Conservation (phyloP, 2,797 vertebrate species). For the Antennarius maculatus region DNA sequence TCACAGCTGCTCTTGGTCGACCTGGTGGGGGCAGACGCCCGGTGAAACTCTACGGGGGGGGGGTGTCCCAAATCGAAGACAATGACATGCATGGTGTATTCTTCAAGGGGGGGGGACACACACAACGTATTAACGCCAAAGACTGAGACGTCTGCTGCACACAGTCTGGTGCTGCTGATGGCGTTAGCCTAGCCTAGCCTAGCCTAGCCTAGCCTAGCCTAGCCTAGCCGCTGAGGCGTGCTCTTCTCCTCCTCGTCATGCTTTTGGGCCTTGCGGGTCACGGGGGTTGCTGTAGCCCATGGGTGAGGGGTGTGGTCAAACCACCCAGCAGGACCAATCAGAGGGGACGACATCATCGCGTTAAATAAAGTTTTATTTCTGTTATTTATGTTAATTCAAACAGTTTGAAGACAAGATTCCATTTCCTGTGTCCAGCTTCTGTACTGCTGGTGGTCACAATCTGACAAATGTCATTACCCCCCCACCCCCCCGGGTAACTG, state of each 20-base stretch:
- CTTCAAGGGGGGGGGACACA: conserved; percentile 62
- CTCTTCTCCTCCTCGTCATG: no score
- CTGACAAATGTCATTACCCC: conserved; percentile 63
- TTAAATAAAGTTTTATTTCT: no score
- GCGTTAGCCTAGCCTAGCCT: conserved; percentile 10
- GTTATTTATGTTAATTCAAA: conserved; percentile 1
- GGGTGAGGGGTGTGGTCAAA: neutral
- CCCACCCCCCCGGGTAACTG: conserved; percentile 64
- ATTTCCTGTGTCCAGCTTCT: conserved; percentile 48
- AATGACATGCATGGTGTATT: conserved; percentile 78
- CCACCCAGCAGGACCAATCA: no score
- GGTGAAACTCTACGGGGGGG: conserved; percentile 64
- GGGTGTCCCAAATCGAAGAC: conserved; percentile 76
- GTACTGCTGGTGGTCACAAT: conserved; percentile 63
- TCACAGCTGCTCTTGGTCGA: conserved; percentile 65
- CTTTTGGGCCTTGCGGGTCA: no score
- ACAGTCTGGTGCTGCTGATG: conserved; percentile 52
- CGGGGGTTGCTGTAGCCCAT: no score
- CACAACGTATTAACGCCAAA: conserved; percentile 59
- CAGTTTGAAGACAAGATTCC: conserved; percentile 34
- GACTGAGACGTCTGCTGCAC: conserved; percentile 57
- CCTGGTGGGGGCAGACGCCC: conserved; percentile 64
- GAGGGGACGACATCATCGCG: neutral
- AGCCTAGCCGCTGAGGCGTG: no score
- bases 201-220: no score